Conservation (phyloP, 2,888 invertebrate species). For the Protodeltote pygarga region DNA sequence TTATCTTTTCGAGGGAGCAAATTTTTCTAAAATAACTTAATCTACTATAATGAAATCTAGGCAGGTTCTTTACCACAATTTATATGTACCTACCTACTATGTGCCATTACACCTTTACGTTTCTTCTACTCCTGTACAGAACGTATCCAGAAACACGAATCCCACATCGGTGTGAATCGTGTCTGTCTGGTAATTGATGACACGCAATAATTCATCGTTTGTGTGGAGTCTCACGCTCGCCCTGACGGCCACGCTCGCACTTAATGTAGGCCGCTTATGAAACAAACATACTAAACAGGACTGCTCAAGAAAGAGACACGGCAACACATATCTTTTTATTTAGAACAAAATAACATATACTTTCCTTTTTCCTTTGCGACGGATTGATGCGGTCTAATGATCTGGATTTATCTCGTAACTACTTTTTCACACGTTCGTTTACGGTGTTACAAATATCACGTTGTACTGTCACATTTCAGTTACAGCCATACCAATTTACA, state of each 20-base stretch:
- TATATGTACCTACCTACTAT: too few species aligned
- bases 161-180: conserved; percentile 55
- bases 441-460: conserved; percentile 31
- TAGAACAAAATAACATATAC: conserved; percentile 45
- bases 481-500: conserved; percentile 6
- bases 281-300: conserved; percentile 40
- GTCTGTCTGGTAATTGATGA: conserved; percentile 82
- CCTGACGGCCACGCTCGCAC: conserved; percentile 41
- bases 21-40: too few species aligned
- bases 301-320: conserved; percentile 42
- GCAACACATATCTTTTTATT: conserved; percentile 47
- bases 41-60: too few species aligned
- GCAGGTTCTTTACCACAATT: too few species aligned
- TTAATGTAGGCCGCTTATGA: conserved; percentile 47
- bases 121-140: too few species aligned
- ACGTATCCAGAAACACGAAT: conserved; percentile 39
- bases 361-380: conserved; percentile 34
- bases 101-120: too few species aligned
- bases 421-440: conserved; percentile 27
- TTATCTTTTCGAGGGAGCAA: too few species aligned
- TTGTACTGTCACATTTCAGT: conserved; percentile 16
- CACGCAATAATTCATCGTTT: conserved; percentile 84
- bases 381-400: conserved; percentile 50
- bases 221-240: conserved; percentile 77
- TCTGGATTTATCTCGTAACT: conserved; percentile 44